Evolutionary conservation across 2,113 vertebrate species (phyloP), one percentile per base, ranked within the genome.

Genomic region (Halichoeres trimaculatus): DNA sequence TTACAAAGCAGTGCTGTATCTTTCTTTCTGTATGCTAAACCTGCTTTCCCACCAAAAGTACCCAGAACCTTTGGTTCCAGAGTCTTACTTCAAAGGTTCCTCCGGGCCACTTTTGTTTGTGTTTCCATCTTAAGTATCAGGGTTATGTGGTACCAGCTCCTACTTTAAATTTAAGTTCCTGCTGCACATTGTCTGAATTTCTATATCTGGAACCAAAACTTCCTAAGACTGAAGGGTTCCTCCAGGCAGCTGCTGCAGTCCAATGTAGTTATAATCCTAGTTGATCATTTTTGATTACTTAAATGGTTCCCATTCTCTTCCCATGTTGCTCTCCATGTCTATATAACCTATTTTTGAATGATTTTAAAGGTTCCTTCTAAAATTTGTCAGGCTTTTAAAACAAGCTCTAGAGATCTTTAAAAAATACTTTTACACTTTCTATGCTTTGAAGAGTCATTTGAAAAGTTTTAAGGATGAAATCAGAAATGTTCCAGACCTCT

Each of bases 1-100:
- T 80, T 71, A 88, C 82, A 71, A 72, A 80, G 57, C 67, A 83
- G 55, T 41, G 71, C 78, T 41, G 59, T 22, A 7, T 24, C 52
- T 66, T 63, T 70, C 60, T 53, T 63, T 70, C 60, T 53, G 19
- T 45, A 8, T 10, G n/a, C 45, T 9, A 48, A 48, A n/a, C 6
- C 19, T n/a, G 8, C 45, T 6, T 48, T 48, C n/a, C 45, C 45
- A 48, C 45, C 45, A 7, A 20, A n/a, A 48, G 9, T n/a, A 48
- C 19, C 45, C 45, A n/a, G 45, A 10, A 48, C 45, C n/a, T 48
- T 48, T 20, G n/a, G 19, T 48, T 8, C 19, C 7, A 19, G 43
- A 19, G 14, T 7, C 16, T 17, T 8, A 9, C 45, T 47, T 2
- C 7, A 48, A 20, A 20, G 19, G 45, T 20, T 48, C 45, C 45